Evolutionary conservation across 2,797 vertebrate species (phyloP).

Genomic region (Chaenodraco wilsoni): DNA sequence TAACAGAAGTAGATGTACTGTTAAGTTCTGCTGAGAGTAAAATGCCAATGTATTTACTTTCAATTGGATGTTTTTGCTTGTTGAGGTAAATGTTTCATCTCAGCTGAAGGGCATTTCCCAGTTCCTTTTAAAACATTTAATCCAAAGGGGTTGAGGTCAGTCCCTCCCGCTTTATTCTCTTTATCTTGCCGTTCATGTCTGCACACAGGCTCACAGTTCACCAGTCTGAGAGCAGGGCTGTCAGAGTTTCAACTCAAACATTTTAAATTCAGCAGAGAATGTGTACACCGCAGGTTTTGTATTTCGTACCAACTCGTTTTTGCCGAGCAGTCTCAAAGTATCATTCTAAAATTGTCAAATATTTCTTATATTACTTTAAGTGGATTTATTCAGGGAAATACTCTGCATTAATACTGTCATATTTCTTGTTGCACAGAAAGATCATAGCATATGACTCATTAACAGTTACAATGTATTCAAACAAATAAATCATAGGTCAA

Average conservation of each 20-base stretch:
- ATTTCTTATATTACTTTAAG: background rate
- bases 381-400: no score
- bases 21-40: conserved; percentile 21
- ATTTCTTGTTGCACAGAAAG: background rate
- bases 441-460: conserved; percentile 43
- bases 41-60: conserved; percentile 40
- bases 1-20: background rate
- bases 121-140: conserved; percentile 25
- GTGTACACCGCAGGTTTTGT: background rate
- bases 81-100: conserved; percentile 38
- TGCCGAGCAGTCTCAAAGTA: background rate
- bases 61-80: conserved; percentile 33
- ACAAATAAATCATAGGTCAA: conserved; percentile 48
- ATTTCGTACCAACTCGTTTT: background rate
- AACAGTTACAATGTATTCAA: conserved; percentile 29
- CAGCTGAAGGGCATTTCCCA: conserved; percentile 12
- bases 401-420: background rate
- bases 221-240: conserved; percentile 9
- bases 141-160: conserved; percentile 32
- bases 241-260: background rate
- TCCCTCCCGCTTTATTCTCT: background rate
- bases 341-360: conserved; percentile 1
- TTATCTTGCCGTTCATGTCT: conserved; percentile 12
- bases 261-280: conserved; percentile 1
- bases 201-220: conserved; percentile 24